Evolutionary conservation across 2,797 vertebrate species (phyloP), one percentile per base, ranked within the genome.

Genomic region (Cirrhinus mrigala): DNA sequence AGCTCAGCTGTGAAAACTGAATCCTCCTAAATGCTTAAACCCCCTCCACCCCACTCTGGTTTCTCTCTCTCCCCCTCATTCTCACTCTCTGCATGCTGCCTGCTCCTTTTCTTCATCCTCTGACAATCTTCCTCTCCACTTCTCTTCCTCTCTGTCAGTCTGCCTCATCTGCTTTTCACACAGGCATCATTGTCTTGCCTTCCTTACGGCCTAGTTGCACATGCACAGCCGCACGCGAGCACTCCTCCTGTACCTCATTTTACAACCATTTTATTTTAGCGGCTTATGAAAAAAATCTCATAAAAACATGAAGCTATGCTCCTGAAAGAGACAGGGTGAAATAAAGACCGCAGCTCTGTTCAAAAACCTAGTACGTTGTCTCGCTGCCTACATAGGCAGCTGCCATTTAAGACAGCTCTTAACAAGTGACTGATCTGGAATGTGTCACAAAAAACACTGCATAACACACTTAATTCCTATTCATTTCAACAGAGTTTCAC

Each of bases 1-100:
- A 91, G 89, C 91, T 92, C 84, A 84, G 88, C 89, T 91, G 89
- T 89, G 90, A 87, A 90, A 87, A 75, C 86, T 82, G 71, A 88
- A 90, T 89, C 87, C 84, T 78, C 81, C 68, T 83, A 88, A 88
- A 88, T 87, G 81, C 71, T 20, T 69, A 24, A 54, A 73, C 50
- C 68, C 64, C 29, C 56, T 66, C 81, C 60, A 54, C 24, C 60
- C 73, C 80, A 48, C 12, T 22, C 58, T 70, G 82, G 8, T 37
- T 9, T 40, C 81, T 52, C 44, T 77, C 66, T 60, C 73, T 84
- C 64, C 27, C 37, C 44, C 15, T 70, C 44, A 29, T 33, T 44
- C 56, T 70, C 56, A 66, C 77, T 84, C 64, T 64, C 37, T 90
- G 82, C 89, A 88, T 90, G 88, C 84, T 73, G 71, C 77, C 83